phyloP scores from a whole-genome alignment of 2,113 vertebrate genomes.

The Lethenteron camtschaticum region DNA sequence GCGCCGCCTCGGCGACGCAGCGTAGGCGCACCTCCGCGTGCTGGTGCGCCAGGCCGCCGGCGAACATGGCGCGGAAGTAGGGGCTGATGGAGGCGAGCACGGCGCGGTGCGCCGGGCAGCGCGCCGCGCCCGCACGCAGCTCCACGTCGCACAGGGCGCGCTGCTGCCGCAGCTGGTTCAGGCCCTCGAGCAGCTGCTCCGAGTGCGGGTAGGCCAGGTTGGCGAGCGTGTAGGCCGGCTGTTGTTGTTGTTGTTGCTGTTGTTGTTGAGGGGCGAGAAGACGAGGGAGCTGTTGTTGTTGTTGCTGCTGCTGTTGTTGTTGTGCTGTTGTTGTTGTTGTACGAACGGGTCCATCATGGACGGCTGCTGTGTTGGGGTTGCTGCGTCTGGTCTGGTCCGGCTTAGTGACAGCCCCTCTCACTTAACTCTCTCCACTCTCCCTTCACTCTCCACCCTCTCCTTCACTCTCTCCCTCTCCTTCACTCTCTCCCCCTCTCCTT shows the following conservation, averaged over 20 bases:
- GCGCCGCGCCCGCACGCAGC: conserved; percentile 72
- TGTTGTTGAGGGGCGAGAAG: too few species aligned
- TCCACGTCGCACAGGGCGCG: conserved; percentile 81
- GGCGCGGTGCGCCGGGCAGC: conserved; percentile 88
- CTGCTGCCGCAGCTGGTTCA: conserved; percentile 84
- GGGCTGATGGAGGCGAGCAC: conserved; percentile 95
- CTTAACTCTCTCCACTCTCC: too few species aligned
- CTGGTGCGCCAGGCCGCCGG: conserved; percentile 39
- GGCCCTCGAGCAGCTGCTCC: conserved; percentile 83
- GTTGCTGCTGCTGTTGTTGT: too few species aligned
- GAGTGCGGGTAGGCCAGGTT: conserved; percentile 78
- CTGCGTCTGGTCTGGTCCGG: too few species aligned
- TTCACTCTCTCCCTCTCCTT: too few species aligned
- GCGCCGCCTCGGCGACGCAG: conserved; percentile 63
- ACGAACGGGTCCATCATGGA: too few species aligned
- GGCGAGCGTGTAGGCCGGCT: conserved; percentile 85
- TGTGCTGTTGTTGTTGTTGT: too few species aligned
- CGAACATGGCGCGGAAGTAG: conserved; percentile 99
- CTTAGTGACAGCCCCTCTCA: too few species aligned
- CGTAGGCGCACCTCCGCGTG: conserved; percentile 89
- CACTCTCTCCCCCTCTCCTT: too few species aligned
- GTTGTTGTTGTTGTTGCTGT: conserved; percentile 23
- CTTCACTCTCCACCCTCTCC: too few species aligned
- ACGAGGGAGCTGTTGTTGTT: too few species aligned
- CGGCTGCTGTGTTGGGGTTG: too few species aligned